Base-by-base conservation (phyloP, 2,888 invertebrate genomes). In the Polia nebulosa region DNA sequence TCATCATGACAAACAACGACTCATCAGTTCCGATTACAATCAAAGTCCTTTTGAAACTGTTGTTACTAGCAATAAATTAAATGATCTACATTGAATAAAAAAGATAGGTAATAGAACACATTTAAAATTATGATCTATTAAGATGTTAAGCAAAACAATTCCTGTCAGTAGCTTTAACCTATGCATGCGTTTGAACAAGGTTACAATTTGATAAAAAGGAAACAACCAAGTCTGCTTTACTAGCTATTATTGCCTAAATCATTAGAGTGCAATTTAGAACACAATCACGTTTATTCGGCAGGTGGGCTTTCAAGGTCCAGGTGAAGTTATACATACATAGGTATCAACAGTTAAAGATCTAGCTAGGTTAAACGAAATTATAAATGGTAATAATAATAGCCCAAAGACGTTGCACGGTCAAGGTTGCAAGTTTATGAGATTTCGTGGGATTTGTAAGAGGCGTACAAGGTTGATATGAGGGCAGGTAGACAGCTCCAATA, bases 211-310 rank as follows among this genome's bases (percentile, higher is more conserved):
- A 63, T 55, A 55, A 61, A 72, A 69, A 81, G 66, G 68, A 80
- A 71, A 75, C 29, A 73, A 44, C 32, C 17, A 45, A 49, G 27
- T 36, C 70, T 63, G 58, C 32, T n/a, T n/a, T n/a, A n/a, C 36
- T 59, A 78, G 53, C 60, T 61, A 36, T 75, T 68, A 72, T 71
- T 75, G 60, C 77, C 68, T 66, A 73, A 81, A 77, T 71, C 58
- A 57, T 41, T 39, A 63, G 55, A 58, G 20, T 56, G 52, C 22
- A 51, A 82, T 80, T 80, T 73, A 75, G 65, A 82, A 81, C 69
- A 77, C 52, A 59, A 41, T 77, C 78, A 82, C 81, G 78, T 82
- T 72, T 80, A 64, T 78, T 78, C 66, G 65, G 53, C 69, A 67
- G 55, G 57, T 68, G 62, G 51, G 47, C 36, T 66, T 74, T 78